These are phyloP conservation scores for Montipora efflorescens DNA, from an alignment of 64 coral and sea anemone genomes.

Conservation along the genomic window DNA sequence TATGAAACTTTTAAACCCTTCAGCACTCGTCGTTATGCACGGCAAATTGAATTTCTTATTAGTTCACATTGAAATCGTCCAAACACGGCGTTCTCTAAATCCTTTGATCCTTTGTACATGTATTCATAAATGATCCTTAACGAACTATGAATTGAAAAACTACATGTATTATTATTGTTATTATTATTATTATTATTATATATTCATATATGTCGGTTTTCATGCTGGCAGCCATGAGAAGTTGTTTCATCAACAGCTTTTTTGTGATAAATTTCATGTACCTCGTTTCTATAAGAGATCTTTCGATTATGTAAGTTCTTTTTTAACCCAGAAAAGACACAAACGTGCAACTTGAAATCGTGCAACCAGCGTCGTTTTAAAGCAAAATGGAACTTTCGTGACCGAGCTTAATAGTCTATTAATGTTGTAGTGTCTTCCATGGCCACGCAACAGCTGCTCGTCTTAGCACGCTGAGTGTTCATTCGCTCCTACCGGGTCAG, in stretches of 20 bases:
- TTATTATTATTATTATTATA: no score
- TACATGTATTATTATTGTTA: no score
- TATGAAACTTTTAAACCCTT: no score
- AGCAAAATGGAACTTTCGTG: not conserved
- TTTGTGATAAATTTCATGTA: not conserved
- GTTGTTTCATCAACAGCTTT: not conserved
- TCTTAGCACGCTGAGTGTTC: slow-evolving; percentile 18
- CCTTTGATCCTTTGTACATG: no score
- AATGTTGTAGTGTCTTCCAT: not conserved
- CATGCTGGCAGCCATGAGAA: not conserved
- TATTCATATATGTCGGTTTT: not conserved
- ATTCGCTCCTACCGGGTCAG: not conserved
- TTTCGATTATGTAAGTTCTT: not conserved
- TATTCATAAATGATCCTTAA: no score
- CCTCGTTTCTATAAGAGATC: not conserved
- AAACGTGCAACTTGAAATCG: not conserved
- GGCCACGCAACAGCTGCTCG: slow-evolving; percentile 7
- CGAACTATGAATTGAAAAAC: no score
- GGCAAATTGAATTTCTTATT: no score
- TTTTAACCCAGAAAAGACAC: no score
- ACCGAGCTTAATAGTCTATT: not conserved
- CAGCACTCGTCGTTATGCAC: no score
- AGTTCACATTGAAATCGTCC: no score
- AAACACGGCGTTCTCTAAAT: no score
- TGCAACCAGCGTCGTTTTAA: not conserved